Base-by-base conservation (phyloP, 2,888 invertebrate species). In the Catocala fraxini region DNA sequence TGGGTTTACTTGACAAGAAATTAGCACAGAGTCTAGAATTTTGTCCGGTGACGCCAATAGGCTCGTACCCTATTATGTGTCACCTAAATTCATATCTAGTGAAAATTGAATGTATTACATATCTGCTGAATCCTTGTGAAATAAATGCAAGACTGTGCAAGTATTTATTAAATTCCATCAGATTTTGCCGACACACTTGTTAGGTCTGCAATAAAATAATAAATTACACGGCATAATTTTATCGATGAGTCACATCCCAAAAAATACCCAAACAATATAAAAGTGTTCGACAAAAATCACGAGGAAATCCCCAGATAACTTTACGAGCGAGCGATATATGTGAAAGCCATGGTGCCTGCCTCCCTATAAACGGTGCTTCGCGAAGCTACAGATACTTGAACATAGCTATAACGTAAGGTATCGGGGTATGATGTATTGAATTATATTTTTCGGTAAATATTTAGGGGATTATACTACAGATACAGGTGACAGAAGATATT, bases 261-360 rank as follows among this genome's bases (percentile, higher is more conserved):
- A 34, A 51, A 11, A 49, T 43, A 56, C 45, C 51, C 52, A 12
- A 25, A 61, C 56, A 47, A 61, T 48, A 52, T 47, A 10, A 53
- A 47, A 45, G 12, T 13, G 13, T 51, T 56, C 42, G 51, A 49
- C 41, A 49, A 53, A 59, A 56, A 57, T 53, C 46, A 42, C 59
- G 42, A 43, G 55, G 11, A 47, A 52, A 57, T 57, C 62, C 62
- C 57, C 12, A 62, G 62, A 62, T 57, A 57, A 62, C 56, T 62
- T 62, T 62, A 62, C 62, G 62, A 62, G n/a, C 56, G 49, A 45
- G 13, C 15, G 56, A 57, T 62, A 48, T 62, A 53, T 55, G 33
- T 46, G 42, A 47, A 48, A 43, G 39, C 53, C 56, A 53, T 62
- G 56, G 53, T 43, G 42, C 45, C 42, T 54, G 47, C 43, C 61